Evolutionary conservation across 2,113 vertebrate species (phyloP).

Genomic region (Rallus limicola): DNA sequence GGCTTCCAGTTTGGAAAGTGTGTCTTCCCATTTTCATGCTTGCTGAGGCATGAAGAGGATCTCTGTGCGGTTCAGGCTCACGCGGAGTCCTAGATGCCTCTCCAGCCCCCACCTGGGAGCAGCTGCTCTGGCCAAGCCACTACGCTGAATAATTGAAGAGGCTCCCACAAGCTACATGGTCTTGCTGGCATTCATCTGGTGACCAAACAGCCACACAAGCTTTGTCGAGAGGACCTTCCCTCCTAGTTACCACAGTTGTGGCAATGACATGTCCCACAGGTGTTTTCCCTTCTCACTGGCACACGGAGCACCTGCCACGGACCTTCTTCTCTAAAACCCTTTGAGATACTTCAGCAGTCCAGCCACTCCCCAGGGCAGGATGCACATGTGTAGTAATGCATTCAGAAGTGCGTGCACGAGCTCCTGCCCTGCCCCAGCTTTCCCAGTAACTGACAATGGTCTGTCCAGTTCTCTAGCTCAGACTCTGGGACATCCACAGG

Average conservation of each 20-base stretch:
- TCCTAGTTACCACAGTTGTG: background rate
- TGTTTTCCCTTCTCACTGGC: background rate
- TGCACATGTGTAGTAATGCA: accelerated
- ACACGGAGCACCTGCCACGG: background rate
- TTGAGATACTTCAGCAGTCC: background rate
- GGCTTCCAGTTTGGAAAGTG: background rate
- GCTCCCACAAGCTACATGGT: background rate
- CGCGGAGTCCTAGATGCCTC: background rate
- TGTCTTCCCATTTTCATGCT: background rate
- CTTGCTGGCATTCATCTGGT: background rate
- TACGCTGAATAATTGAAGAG: background rate
- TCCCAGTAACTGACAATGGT: background rate
- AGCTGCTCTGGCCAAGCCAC: background rate
- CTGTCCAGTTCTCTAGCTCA: background rate
- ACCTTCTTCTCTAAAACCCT: background rate
- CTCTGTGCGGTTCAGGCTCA: background rate
- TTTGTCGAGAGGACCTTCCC: background rate
- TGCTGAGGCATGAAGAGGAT: background rate
- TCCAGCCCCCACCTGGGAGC: background rate
- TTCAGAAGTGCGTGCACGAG: background rate
- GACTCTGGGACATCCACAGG: background rate
- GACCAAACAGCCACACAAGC: background rate
- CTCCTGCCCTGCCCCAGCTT: background rate
- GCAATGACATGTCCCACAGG: background rate
- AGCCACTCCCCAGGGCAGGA: background rate